phyloP scores from a whole-genome alignment of 2,797 vertebrate species.

The Phataginus tricuspis region DNA sequence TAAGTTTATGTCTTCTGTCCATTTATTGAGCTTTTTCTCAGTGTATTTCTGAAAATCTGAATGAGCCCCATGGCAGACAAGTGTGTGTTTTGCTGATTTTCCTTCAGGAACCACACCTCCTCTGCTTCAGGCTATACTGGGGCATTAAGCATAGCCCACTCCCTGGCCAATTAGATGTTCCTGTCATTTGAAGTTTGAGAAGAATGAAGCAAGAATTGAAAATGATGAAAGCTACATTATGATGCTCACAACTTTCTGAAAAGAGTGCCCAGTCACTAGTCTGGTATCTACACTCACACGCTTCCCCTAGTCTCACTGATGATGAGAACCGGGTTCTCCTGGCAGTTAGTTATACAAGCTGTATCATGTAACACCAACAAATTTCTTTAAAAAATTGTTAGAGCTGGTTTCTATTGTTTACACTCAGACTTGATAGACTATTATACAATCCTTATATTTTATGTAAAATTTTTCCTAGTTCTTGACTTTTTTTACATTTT shows the following conservation, averaged over 20 bases:
- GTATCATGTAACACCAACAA: background rate
- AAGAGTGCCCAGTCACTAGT: background rate
- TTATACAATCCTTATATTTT: constrained; percentile 5
- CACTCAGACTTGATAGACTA: background rate
- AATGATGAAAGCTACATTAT: background rate
- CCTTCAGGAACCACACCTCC: background rate
- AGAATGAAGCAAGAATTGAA: background rate
- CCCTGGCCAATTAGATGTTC: background rate
- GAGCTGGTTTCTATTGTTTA: constrained; percentile 26
- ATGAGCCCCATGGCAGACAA: background rate
- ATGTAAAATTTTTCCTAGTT: background rate
- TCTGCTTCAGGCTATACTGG: background rate
- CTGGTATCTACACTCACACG: background rate
- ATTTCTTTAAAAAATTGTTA: background rate
- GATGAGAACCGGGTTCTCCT: background rate
- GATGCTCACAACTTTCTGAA: background rate
- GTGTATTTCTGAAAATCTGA: background rate
- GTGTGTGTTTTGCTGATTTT: background rate
- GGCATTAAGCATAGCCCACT: background rate
- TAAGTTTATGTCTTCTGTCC: background rate
- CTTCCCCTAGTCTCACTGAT: background rate
- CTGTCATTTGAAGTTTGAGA: background rate
- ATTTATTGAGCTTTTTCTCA: background rate
- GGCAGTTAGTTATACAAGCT: background rate
- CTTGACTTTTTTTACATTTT: background rate